Percentiles rank a stretch among this genome's conserved stretches.
Evolutionary conservation across 1,140 invertebrate species (phyloP).

Genomic region (Portunus trituberculatus): DNA sequence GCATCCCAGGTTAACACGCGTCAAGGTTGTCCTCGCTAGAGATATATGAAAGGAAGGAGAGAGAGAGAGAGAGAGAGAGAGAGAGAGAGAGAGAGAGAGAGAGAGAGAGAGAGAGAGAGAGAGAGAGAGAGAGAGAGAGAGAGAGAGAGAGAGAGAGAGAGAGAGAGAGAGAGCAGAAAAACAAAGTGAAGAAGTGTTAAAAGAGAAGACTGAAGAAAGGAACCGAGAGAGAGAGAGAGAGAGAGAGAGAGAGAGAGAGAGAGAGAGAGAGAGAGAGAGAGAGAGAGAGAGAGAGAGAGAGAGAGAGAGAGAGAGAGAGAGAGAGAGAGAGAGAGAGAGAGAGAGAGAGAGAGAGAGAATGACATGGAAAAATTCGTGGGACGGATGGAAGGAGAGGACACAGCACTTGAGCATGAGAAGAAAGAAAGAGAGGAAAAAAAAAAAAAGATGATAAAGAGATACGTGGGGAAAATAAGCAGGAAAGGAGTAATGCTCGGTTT

Average conservation of each 20-base stretch:
- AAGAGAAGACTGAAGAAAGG: neutral
- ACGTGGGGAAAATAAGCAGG: too few relatives aligned
- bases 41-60: too few relatives aligned
- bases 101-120: too few relatives aligned
- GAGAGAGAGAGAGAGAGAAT: neutral
- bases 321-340: neutral
- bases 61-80: too few relatives aligned
- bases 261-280: neutral
- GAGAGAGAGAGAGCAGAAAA: neutral
- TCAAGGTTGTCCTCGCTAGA: neutral
- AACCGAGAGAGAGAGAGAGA: neutral
- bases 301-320: neutral
- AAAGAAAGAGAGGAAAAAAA: neutral
- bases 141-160: too few relatives aligned
- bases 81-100: too few relatives aligned
- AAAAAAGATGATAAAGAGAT: neutral
- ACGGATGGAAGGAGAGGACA: slow-evolving; percentile 14
- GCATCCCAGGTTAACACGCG: neutral
- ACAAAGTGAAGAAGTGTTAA: neutral
- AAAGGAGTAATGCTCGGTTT: too few relatives aligned
- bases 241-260: neutral
- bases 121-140: too few relatives aligned
- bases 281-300: too few relatives aligned
- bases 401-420: neutral
- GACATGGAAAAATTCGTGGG: neutral